Evolutionary conservation across 2,797 vertebrate genomes (phyloP).

Genomic region (Gobionotothen gibberifrons): DNA sequence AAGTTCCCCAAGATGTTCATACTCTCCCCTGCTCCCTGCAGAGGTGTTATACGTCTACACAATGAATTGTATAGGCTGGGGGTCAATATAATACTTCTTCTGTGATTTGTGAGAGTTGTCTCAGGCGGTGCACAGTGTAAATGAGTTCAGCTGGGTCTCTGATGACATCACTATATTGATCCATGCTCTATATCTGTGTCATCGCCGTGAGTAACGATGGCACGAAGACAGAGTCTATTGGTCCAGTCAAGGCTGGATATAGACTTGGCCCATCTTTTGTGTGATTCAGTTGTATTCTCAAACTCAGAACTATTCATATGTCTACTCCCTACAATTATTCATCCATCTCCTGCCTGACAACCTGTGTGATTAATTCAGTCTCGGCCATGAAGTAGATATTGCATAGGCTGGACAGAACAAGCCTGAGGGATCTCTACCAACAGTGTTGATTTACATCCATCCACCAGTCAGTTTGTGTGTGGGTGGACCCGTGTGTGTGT

Average conservation of each 20-base stretch:
- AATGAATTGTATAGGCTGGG: constrained; percentile 54
- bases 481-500: constrained; percentile 18
- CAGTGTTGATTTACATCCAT: constrained; percentile 66
- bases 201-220: constrained; percentile 50
- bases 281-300: constrained; percentile 22
- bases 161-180: constrained; percentile 65
- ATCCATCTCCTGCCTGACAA: constrained; percentile 60
- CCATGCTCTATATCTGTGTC: constrained; percentile 50
- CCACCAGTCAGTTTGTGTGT: constrained; percentile 15
- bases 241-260: constrained; percentile 59
- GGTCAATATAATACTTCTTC: constrained; percentile 57
- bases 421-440: constrained; percentile 53
- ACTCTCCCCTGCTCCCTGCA: constrained; percentile 39
- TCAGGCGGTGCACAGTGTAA: constrained; percentile 33
- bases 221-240: constrained; percentile 58
- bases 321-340: constrained; percentile 30
- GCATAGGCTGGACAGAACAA: constrained; percentile 44
- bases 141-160: constrained; percentile 45
- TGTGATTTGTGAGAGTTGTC: constrained; percentile 62
- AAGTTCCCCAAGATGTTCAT: constrained; percentile 43
- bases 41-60: constrained; percentile 50
- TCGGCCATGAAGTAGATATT: constrained; percentile 53
- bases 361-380: constrained; percentile 63
- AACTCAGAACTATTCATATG: constrained; percentile 49
- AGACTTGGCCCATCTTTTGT: constrained; percentile 33